phyloP scores from a whole-genome alignment of 1,140 invertebrate species.

The Anastatus disparis region DNA sequence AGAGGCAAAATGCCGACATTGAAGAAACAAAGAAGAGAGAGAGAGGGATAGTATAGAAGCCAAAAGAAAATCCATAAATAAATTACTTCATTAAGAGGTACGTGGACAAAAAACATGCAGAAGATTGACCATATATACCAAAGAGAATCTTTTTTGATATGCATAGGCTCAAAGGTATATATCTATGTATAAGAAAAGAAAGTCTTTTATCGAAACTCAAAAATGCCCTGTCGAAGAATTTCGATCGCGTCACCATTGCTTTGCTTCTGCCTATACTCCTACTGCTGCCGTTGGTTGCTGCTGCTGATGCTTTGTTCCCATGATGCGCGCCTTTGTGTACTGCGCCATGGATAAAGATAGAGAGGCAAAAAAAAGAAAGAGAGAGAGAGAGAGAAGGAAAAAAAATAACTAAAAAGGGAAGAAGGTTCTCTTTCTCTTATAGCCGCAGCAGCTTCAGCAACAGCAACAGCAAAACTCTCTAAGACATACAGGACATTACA shows the following conservation, averaged over 20 bases:
- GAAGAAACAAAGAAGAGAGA: neutral
- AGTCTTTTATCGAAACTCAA: conserved; percentile 33
- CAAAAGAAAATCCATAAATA: conserved; percentile 33
- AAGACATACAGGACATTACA: neutral
- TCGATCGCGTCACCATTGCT: conserved; percentile 50
- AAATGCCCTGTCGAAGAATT: conserved; percentile 27
- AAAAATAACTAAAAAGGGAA: conserved; percentile 13
- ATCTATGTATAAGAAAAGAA: neutral
- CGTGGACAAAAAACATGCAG: no score
- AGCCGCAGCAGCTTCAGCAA: no score
- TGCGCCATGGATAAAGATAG: conserved; percentile 31
- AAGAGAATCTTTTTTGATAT: no score
- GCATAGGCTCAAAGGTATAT: no score
- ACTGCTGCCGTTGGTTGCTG: no score
- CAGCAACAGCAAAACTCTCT: no score
- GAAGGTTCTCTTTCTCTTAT: neutral
- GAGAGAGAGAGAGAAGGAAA: no score
- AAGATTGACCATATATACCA: no score
- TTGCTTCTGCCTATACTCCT: no score
- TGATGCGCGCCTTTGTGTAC: conserved; percentile 43
- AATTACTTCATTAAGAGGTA: conserved; percentile 23
- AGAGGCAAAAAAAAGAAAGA: conserved; percentile 39
- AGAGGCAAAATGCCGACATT: neutral
- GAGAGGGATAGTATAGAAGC: no score
- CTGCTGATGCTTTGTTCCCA: conserved; percentile 57